Percentiles rank a stretch among this genome's conserved stretches.
Conservation (phyloP, 2,113 vertebrate genomes). For the Limnothrissa miodon region DNA sequence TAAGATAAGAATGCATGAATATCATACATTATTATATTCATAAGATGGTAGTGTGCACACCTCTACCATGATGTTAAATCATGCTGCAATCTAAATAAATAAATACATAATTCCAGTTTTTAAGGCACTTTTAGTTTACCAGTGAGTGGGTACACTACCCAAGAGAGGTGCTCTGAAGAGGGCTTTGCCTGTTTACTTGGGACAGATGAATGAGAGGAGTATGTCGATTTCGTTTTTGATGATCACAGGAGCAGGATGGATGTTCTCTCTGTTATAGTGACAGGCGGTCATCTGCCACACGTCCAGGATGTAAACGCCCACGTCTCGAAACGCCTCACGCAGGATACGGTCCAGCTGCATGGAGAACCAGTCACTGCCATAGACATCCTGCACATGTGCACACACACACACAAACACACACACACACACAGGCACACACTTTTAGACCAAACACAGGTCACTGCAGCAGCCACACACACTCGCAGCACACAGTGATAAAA, state of each 20-base stretch:
- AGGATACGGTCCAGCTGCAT: background rate
- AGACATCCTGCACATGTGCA: background rate
- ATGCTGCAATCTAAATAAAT: too few species aligned
- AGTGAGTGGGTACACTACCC: too few species aligned
- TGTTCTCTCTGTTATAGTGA: background rate
- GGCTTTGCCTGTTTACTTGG: too few species aligned
- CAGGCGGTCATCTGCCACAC: slow-evolving; percentile 29
- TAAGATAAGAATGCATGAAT: too few species aligned
- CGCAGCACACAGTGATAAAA: background rate
- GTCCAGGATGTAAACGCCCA: slow-evolving; percentile 12
- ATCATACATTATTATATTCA: too few species aligned
- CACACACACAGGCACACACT: background rate
- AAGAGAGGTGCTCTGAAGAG: too few species aligned
- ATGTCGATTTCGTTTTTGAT: slow-evolving; percentile 1
- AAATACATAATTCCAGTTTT: too few species aligned
- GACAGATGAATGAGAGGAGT: slow-evolving; percentile 18
- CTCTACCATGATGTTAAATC: too few species aligned
- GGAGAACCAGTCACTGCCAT: background rate
- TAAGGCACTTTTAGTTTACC: too few species aligned
- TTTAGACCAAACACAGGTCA: too few species aligned
- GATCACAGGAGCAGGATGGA: slow-evolving; percentile 16
- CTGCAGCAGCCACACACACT: background rate
- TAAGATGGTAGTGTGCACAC: too few species aligned
- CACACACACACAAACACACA: background rate
- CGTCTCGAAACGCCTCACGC: background rate